A percentile compares a stretch with the other conserved stretches of the same genome.
Conservation (phyloP, 2,888 invertebrate species). For the Lymantria monacha region DNA sequence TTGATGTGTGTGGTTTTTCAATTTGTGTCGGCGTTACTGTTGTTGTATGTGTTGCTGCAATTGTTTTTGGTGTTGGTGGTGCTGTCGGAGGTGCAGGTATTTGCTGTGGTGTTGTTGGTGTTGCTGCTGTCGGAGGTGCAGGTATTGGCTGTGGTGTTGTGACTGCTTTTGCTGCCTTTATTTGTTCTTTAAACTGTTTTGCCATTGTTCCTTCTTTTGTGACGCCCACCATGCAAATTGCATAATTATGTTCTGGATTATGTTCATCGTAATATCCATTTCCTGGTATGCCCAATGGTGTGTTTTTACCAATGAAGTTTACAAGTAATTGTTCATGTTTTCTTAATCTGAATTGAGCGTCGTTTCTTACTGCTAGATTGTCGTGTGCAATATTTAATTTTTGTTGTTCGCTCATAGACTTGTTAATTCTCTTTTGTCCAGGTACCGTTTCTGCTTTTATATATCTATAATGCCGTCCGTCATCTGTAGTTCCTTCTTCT, state of each 20-base stretch:
- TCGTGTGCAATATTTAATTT: no score
- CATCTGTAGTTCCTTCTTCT: neutral
- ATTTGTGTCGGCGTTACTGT: no score
- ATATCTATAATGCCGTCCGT: neutral
- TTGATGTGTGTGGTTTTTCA: no score
- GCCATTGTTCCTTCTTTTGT: neutral
- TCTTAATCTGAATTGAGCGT: no score
- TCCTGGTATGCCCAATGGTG: neutral
- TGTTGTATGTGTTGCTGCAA: no score
- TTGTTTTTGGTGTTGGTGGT: no score
- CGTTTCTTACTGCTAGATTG: no score
- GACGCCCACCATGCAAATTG: neutral
- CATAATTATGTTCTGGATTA: neutral
- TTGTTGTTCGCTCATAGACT: no score
- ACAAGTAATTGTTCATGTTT: neutral
- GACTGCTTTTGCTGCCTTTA: neutral
- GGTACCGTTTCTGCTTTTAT: neutral
- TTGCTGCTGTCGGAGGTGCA: no score
- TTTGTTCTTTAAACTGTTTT: neutral
- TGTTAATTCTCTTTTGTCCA: no score
- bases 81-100: no score
- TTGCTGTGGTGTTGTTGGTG: no score
- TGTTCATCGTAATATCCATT: neutral
- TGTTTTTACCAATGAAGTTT: neutral
- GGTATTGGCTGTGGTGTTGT: neutral